Evolutionary conservation across 2,797 vertebrate species (phyloP).

Genomic region (Carapus acus): DNA sequence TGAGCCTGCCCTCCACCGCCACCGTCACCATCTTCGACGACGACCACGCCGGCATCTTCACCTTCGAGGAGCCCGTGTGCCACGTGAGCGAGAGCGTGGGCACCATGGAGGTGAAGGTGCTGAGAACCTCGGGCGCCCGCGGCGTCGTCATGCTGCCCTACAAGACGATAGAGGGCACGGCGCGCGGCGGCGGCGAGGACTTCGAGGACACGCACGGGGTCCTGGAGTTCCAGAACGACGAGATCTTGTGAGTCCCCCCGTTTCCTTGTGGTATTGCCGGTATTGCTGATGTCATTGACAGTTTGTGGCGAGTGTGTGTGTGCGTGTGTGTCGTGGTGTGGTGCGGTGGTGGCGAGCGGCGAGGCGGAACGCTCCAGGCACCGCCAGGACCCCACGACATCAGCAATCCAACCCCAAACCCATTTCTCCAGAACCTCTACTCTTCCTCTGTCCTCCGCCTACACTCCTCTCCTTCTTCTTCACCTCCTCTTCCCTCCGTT

Average conservation of each 20-base stretch:
- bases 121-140: slow-evolving; percentile 93
- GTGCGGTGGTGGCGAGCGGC: slow-evolving; percentile 50
- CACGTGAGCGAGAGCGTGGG: slow-evolving; percentile 97
- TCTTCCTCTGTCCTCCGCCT: slow-evolving; percentile 16
- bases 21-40: slow-evolving; percentile 98
- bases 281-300: slow-evolving; percentile 9
- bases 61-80: slow-evolving; percentile 88
- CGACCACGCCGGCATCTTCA: slow-evolving; percentile 98
- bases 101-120: slow-evolving; percentile 95
- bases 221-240: slow-evolving; percentile 97
- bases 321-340: slow-evolving; percentile 55
- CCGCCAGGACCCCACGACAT: slow-evolving; percentile 6
- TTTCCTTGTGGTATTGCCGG: slow-evolving; percentile 10
- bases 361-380: slow-evolving; percentile 30
- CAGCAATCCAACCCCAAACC: slow-evolving; percentile 10
- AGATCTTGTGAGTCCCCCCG: slow-evolving; percentile 91
- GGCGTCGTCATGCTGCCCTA: slow-evolving; percentile 93
- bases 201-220: slow-evolving; percentile 92
- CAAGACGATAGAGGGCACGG: slow-evolving; percentile 93
- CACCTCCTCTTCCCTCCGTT: slow-evolving; percentile 19
- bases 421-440: not conserved
- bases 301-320: slow-evolving; percentile 13
- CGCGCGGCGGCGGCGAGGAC: slow-evolving; percentile 91
- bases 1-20: slow-evolving; percentile 83
- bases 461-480: slow-evolving; percentile 25